phyloP scores from a whole-genome alignment of 2,888 invertebrate genomes.

The Chorisops tibialis region DNA sequence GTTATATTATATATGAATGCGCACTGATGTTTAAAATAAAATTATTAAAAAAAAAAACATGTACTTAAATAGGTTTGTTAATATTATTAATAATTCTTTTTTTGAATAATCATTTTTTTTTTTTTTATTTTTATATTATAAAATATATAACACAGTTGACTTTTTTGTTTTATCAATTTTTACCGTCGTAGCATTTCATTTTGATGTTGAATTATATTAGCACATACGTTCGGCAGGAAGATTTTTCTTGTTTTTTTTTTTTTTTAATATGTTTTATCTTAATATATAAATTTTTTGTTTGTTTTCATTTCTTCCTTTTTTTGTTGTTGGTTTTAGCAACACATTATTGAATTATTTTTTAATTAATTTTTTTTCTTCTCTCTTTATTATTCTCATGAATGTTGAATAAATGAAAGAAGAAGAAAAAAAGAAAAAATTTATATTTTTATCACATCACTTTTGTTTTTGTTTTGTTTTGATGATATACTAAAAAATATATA shows the following conservation, averaged over 20 bases:
- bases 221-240: slow-evolving; percentile 13
- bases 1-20: slow-evolving; percentile 3
- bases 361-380: too few relatives aligned
- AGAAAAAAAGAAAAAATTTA: slow-evolving; percentile 1
- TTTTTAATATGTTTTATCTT: not conserved
- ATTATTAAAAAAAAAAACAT: not conserved
- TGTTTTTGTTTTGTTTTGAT: not conserved
- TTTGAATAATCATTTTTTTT: slow-evolving; percentile 36
- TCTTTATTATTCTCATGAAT: slow-evolving; percentile 8
- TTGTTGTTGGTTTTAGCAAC: not conserved
- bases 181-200: slow-evolving; percentile 34
- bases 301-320: not conserved
- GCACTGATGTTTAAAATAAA: slow-evolving; percentile 3
- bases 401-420: too few relatives aligned
- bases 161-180: slow-evolving; percentile 40
- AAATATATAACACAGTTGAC: slow-evolving; percentile 52
- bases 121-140: slow-evolving; percentile 37
- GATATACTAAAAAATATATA: slow-evolving; percentile 17
- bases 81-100: slow-evolving; percentile 14
- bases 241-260: too few relatives aligned
- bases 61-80: slow-evolving; percentile 10
- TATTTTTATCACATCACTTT: slow-evolving; percentile 9
- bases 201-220: slow-evolving; percentile 25
- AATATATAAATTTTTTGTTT: not conserved
- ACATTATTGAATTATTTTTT: not conserved